Evolutionary conservation across 2,888 invertebrate genomes (phyloP).

Genomic region (Automeris io): DNA sequence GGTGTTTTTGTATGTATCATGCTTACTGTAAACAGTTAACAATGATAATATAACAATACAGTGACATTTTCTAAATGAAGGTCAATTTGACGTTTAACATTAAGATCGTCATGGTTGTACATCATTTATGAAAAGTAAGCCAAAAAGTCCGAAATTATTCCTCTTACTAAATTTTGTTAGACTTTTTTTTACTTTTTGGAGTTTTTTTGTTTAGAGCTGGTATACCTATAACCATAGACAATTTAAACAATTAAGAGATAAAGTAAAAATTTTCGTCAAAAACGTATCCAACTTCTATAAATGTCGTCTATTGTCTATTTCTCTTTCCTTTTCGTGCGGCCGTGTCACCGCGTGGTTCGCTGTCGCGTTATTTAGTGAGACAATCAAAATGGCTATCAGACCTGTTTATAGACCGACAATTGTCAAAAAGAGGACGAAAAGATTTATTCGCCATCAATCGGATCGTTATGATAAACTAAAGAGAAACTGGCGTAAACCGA

Average conservation of each 20-base stretch:
- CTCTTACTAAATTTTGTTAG: no score
- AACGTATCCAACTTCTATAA: conserved; percentile 50
- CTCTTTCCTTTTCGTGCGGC: conserved; percentile 71
- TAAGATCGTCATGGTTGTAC: no score
- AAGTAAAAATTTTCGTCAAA: not conserved
- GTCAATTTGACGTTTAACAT: no score
- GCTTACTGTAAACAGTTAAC: no score
- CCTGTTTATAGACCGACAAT: conserved; percentile 93
- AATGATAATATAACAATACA: no score
- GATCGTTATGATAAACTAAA: conserved; percentile 98
- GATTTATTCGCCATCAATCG: conserved; percentile 98
- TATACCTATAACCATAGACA: conserved; percentile 22
- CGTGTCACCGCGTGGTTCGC: conserved; percentile 77
- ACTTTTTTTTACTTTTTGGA: not conserved
- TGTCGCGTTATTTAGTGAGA: conserved; percentile 56
- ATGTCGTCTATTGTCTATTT: conserved; percentile 60
- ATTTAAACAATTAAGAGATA: no score
- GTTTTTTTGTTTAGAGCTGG: not conserved
- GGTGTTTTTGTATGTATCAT: no score
- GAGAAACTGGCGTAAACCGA: conserved; percentile 99
- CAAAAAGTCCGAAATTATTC: no score
- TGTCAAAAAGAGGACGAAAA: conserved; percentile 98
- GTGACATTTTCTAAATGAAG: no score
- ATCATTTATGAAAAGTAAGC: no score
- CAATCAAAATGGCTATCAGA: conserved; percentile 89